A percentile compares a stretch with the other conserved stretches of the same genome.
These are phyloP conservation scores for Rhincodon typus DNA, from an alignment of 2,797 vertebrate species.

Conservation along the genomic window DNA sequence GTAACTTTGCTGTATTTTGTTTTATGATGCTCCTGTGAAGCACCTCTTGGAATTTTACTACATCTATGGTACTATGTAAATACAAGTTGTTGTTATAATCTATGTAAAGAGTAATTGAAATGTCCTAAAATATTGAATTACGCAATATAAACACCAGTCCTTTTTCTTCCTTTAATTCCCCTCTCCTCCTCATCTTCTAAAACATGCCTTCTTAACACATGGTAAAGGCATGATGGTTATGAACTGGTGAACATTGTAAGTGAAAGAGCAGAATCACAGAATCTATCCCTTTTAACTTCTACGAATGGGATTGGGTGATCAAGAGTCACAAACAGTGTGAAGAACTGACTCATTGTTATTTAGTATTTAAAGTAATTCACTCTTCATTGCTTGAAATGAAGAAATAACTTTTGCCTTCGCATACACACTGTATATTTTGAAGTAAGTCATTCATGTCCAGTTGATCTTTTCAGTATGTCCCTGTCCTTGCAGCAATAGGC, in stretches of 20 bases:
- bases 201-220: too few species aligned
- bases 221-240: background rate
- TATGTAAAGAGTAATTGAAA: background rate
- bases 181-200: background rate
- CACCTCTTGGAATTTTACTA: background rate
- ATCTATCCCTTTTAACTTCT: background rate
- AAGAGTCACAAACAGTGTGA: background rate
- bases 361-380: background rate
- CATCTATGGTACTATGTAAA: background rate
- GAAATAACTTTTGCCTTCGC: background rate
- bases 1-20: background rate
- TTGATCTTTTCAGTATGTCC: background rate
- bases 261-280: background rate
- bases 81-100: background rate
- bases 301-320: background rate
- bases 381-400: background rate
- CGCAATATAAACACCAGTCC: background rate
- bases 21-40: background rate
- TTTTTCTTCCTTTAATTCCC: background rate
- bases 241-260: background rate
- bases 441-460: background rate
- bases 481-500: background rate
- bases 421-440: background rate
- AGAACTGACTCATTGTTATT: background rate
- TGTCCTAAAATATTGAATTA: background rate